Evolutionary conservation across 2,113 vertebrate genomes (phyloP), one percentile per base, ranked within the genome.

Genomic region (Leptodactylus fuscus): DNA sequence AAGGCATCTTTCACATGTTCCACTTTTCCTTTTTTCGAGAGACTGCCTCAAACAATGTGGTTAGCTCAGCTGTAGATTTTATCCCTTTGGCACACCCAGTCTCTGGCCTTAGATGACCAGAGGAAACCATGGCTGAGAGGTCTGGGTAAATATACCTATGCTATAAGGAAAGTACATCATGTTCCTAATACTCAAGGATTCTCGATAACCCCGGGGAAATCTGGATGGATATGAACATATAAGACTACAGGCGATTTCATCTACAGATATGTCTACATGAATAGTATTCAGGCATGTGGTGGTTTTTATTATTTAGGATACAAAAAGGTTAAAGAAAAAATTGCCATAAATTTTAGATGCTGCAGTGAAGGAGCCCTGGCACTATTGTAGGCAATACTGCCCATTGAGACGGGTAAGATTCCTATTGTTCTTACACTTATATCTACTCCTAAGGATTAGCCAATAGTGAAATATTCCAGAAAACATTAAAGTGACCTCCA

Each of bases 171-270:
- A 46, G n/a, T 20, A 49, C 15, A 49, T 16, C 24, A 29, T 27
- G 44, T 29, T 49, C 38, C 44, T 18, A 20, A 32, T 22, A 5
- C 91, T 85, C 87, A 99, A 5, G 60, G 11, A 29, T 13, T 29
- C 24, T 29, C 29, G 60, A 62, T 62, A 62, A 29, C 27, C 9
- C n/a, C 60, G 29, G 24, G 60, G 60, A 62, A 62, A 29, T 62
- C 24, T 29, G 12, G 60, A 15, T 29, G 1, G 3, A 62, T 34
- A 69, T 5, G 20, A 32, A 67, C 15, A 6, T 6, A 69, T 38
- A 69, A 20, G 65, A 69, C 32, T 34, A 67, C 32, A 36, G 29
- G 7, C 10, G 4, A 67, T 36, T 20, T 9, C 16, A 38, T 69
- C 29, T 69, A 69, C 18, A 38, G 32, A 69, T 20, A 22, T 36